These are phyloP conservation scores for Portevinia maculata DNA, from an alignment of 2,888 invertebrate species.

Conservation along the genomic window DNA sequence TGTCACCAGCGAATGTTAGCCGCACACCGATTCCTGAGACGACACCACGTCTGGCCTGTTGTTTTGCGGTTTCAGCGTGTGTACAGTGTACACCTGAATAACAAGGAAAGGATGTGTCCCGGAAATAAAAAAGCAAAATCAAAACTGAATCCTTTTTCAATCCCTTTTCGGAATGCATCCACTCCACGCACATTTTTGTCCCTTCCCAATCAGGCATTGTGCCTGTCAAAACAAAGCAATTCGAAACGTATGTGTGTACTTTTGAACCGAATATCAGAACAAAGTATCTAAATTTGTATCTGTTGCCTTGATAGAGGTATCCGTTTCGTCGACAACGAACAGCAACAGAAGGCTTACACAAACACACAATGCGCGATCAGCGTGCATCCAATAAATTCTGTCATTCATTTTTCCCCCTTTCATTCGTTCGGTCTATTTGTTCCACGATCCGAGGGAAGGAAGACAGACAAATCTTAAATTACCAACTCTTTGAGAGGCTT, in stretches of 20 bases:
- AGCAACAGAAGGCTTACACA: conserved; percentile 36
- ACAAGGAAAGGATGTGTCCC: conserved; percentile 35
- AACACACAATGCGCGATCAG: conserved; percentile 57
- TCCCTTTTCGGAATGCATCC: conserved; percentile 30
- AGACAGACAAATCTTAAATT: conserved; percentile 58
- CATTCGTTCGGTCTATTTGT: conserved; percentile 58
- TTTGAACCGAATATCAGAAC: conserved; percentile 74
- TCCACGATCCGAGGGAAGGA: conserved; percentile 38
- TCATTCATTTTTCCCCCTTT: conserved; percentile 63
- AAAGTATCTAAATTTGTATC: conserved; percentile 75
- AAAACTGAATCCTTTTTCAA: conserved; percentile 66
- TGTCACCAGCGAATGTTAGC: conserved; percentile 39
- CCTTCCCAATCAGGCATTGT: conserved; percentile 15
- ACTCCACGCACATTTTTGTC: conserved; percentile 1
- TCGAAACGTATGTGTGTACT: conserved; percentile 71
- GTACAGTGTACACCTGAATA: conserved; percentile 67
- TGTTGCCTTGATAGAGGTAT: conserved; percentile 45
- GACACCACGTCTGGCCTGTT: conserved; percentile 70
- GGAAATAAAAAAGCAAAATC: conserved; percentile 54
- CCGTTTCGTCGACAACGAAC: conserved; percentile 3
- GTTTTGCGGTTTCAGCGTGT: conserved; percentile 72
- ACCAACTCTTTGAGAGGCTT: conserved; percentile 68
- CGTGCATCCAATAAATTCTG: conserved; percentile 73
- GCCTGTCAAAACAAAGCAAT: conserved; percentile 71
- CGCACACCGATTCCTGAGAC: conserved; percentile 8